Percentiles rank a stretch among this genome's conserved stretches.
These are phyloP conservation scores for Penaeus vannamei DNA, from an alignment of 1,140 invertebrate genomes.

Conservation along the genomic window DNA sequence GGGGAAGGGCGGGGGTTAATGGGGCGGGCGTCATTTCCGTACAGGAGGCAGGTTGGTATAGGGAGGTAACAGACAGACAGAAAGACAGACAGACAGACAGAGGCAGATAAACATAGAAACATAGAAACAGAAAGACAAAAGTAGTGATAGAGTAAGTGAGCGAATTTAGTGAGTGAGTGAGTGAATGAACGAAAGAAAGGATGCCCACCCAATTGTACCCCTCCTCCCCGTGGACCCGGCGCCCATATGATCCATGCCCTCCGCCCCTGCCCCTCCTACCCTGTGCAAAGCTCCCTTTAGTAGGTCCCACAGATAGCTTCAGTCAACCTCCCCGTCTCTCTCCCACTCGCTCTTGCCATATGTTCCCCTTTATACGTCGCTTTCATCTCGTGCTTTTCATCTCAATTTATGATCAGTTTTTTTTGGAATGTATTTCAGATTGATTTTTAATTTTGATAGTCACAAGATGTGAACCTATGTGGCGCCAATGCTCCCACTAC, in stretches of 20 bases:
- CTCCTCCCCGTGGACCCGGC: background rate
- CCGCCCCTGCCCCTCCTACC: slow-evolving; percentile 1
- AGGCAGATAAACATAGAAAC: background rate
- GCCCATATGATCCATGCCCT: background rate
- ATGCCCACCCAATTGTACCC: background rate
- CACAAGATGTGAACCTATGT: too few species aligned
- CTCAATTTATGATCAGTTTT: too few species aligned
- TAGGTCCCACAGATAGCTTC: slow-evolving; percentile 1
- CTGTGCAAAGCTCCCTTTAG: background rate
- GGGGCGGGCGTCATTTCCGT: background rate
- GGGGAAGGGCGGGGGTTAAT: too few species aligned
- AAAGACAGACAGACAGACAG: background rate
- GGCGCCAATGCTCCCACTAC: too few species aligned
- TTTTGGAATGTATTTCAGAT: too few species aligned
- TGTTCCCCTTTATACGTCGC: too few species aligned
- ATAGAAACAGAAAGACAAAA: background rate
- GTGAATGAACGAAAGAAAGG: too few species aligned
- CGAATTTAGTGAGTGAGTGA: too few species aligned
- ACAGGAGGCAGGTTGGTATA: background rate
- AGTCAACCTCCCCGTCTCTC: background rate
- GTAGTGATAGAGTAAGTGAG: too few species aligned
- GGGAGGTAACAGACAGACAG: background rate
- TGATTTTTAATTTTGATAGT: too few species aligned
- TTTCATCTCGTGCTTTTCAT: too few species aligned
- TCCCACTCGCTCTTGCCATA: background rate